phyloP scores from a whole-genome alignment of 2,797 vertebrate genomes.

The Cyprinodon diabolis region DNA sequence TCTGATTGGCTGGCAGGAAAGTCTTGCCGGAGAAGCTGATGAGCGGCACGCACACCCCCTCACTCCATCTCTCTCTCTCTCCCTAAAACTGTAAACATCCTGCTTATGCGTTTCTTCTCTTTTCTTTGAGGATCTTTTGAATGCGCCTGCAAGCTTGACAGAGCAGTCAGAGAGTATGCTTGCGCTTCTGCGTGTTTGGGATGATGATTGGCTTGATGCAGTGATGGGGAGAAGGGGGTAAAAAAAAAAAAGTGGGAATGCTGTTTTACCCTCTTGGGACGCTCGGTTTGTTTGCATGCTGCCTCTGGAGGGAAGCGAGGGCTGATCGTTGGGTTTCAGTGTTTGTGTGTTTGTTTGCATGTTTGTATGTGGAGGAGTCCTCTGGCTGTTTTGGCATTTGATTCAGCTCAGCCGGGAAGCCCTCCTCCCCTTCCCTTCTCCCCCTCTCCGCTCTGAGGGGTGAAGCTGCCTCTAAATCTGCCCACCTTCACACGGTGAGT shows the following conservation, averaged over 20 bases:
- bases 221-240: slow-evolving; percentile 46
- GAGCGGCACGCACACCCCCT: slow-evolving; percentile 34
- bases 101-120: slow-evolving; percentile 39
- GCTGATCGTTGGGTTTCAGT: slow-evolving; percentile 23
- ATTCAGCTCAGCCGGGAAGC: slow-evolving; percentile 47
- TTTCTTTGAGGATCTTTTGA: slow-evolving; percentile 44
- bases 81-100: slow-evolving; percentile 65
- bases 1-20: slow-evolving; percentile 81
- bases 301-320: slow-evolving; percentile 30
- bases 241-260: slow-evolving; percentile 50
- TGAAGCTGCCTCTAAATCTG: slow-evolving; percentile 56
- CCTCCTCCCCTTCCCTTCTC: not conserved
- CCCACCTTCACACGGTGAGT: slow-evolving; percentile 70
- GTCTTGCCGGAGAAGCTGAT: slow-evolving; percentile 81
- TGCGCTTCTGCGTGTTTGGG: not conserved
- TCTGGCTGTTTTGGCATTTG: slow-evolving; percentile 52
- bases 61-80: slow-evolving; percentile 12
- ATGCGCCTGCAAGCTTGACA: slow-evolving; percentile 41
- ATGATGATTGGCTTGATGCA: slow-evolving; percentile 19
- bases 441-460: slow-evolving; percentile 40
- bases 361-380: slow-evolving; percentile 25
- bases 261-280: slow-evolving; percentile 52
- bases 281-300: slow-evolving; percentile 35
- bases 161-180: slow-evolving; percentile 13
- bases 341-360: slow-evolving; percentile 16